phyloP scores from a whole-genome alignment of 1,140 invertebrate species.

The Drosophila parvula region DNA sequence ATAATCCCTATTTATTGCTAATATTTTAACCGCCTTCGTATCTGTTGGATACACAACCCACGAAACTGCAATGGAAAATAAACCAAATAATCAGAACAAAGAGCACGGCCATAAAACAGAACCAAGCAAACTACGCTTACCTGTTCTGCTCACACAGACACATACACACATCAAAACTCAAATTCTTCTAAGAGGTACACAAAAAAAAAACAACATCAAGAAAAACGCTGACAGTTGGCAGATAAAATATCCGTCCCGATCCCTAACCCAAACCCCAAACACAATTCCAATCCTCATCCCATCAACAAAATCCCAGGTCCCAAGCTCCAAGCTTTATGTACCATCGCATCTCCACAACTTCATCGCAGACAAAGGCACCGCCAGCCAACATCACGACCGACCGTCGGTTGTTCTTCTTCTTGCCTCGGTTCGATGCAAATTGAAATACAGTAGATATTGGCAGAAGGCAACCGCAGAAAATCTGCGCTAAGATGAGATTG shows the following conservation, averaged over 20 bases:
- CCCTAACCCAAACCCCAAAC: constrained; percentile 19
- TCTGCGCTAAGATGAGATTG: too few species aligned
- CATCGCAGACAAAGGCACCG: constrained; percentile 51
- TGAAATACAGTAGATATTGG: constrained; percentile 29
- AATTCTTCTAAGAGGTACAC: constrained; percentile 37
- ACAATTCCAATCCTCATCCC: constrained; percentile 29
- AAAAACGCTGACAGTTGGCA: constrained; percentile 15
- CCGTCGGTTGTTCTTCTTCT: constrained; percentile 12
- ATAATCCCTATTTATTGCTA: neutral
- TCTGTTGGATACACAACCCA: constrained; percentile 15
- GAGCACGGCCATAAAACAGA: constrained; percentile 56
- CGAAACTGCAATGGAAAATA: constrained; percentile 12
- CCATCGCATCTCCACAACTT: constrained; percentile 30
- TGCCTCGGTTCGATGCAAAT: constrained; percentile 50
- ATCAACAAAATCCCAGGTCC: constrained; percentile 9
- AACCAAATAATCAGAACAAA: constrained; percentile 62
- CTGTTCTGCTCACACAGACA: constrained; percentile 27
- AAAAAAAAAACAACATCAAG: constrained; percentile 19
- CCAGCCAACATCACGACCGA: constrained; percentile 39
- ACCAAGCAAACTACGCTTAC: constrained; percentile 64
- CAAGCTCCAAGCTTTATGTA: constrained; percentile 7
- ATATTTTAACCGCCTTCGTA: constrained; percentile 5
- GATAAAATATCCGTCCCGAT: constrained; percentile 53
- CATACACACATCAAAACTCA: neutral
- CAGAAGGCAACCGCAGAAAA: neutral